Conservation (phyloP, 2,113 vertebrate genomes). For the Odobenus rosmarus region DNA sequence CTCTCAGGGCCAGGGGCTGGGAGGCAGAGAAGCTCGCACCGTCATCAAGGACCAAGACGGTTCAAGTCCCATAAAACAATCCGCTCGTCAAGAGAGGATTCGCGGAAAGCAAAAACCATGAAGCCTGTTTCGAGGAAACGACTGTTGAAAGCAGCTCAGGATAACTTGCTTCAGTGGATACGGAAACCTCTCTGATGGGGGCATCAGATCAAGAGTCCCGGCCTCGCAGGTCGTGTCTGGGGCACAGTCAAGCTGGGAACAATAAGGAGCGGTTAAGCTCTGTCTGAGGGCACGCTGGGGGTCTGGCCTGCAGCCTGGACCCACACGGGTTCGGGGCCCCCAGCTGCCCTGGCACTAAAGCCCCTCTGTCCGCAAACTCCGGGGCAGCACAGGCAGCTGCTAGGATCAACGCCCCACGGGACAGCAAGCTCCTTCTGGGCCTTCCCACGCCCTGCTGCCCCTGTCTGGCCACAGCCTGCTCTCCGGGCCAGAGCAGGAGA, state of each 20-base stretch:
- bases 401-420: neutral
- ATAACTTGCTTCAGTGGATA: neutral
- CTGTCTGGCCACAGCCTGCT: fast-evolving
- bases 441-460: fast-evolving
- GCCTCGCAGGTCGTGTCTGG: fast-evolving
- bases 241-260: neutral
- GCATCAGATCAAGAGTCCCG: neutral
- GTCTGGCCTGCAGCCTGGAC: neutral
- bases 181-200: neutral
- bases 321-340: neutral
- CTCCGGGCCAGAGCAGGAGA: neutral
- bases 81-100: constrained; percentile 19
- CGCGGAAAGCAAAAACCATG: neutral
- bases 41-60: neutral
- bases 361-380: neutral
- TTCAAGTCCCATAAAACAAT: neutral
- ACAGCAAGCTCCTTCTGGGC: neutral
- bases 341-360: fast-evolving
- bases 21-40: neutral
- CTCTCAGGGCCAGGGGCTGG: fast-evolving
- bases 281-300: neutral
- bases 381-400: neutral
- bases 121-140: neutral
- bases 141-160: neutral
- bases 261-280: neutral